phyloP scores from a whole-genome alignment of 1,140 invertebrate species.

The Drosophila busckii region DNA sequence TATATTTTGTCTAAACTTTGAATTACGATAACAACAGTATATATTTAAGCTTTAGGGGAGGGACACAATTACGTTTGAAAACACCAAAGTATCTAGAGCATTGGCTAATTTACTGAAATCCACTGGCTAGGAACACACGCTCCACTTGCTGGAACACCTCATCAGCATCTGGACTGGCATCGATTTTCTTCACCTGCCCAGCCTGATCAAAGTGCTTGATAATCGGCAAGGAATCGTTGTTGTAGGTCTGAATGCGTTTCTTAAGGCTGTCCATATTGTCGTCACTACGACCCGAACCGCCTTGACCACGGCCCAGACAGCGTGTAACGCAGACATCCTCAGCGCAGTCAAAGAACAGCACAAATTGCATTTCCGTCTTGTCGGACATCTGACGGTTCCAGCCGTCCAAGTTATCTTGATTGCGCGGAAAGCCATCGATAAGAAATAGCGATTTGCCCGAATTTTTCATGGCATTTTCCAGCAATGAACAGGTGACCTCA shows the following conservation, averaged over 20 bases:
- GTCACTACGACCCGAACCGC: slow-evolving; percentile 94
- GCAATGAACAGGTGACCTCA: slow-evolving; percentile 96
- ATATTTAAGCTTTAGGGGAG: slow-evolving; percentile 32
- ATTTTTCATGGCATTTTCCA: slow-evolving; percentile 91
- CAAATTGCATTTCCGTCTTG: slow-evolving; percentile 92
- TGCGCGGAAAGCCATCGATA: slow-evolving; percentile 99
- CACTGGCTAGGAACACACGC: slow-evolving; percentile 44
- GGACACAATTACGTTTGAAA: background rate
- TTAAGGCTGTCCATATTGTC: slow-evolving; percentile 95
- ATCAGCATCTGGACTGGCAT: slow-evolving; percentile 85
- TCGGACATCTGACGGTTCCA: slow-evolving; percentile 93
- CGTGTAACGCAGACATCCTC: slow-evolving; percentile 90
- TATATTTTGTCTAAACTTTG: background rate
- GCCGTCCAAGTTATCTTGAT: slow-evolving; percentile 97
- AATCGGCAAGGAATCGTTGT: slow-evolving; percentile 95
- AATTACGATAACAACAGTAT: slow-evolving; percentile 47
- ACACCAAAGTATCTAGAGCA: slow-evolving; percentile 11
- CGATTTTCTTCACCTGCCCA: slow-evolving; percentile 88
- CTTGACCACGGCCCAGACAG: slow-evolving; percentile 91
- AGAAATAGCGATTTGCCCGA: slow-evolving; percentile 90
- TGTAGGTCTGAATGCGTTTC: slow-evolving; percentile 94
- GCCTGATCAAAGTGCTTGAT: slow-evolving; percentile 89
- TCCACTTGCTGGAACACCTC: slow-evolving; percentile 84
- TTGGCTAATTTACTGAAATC: slow-evolving; percentile 42
- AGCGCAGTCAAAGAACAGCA: slow-evolving; percentile 96